Evolutionary conservation across 2,113 vertebrate species (phyloP).

Genomic region (Callospermophilus lateralis): DNA sequence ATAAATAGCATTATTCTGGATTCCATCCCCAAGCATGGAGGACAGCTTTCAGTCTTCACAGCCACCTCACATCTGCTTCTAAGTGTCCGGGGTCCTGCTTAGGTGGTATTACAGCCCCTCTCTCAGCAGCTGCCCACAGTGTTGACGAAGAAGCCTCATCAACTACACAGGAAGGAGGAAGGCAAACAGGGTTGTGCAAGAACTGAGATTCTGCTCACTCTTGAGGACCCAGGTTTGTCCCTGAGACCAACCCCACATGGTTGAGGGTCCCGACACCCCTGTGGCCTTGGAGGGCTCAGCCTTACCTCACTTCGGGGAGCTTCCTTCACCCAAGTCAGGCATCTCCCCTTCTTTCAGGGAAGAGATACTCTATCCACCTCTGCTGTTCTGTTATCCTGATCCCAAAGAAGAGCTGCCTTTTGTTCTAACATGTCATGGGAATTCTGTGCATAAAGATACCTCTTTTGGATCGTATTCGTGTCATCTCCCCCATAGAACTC

Average conservation of each 20-base stretch:
- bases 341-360: not conserved
- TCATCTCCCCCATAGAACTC: not conserved
- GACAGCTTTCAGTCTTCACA: not conserved
- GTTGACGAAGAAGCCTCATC: not conserved
- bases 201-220: too few species aligned
- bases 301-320: not conserved
- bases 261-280: not conserved
- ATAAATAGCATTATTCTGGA: not conserved
- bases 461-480: not conserved
- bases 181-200: accelerated
- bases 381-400: not conserved
- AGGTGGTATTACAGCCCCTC: too few species aligned
- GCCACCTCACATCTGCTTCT: not conserved
- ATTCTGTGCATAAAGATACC: not conserved
- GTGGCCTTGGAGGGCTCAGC: not conserved
- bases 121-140: not conserved
- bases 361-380: not conserved
- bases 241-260: accelerated
- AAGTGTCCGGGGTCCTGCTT: not conserved
- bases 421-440: not conserved
- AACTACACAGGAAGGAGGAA: not conserved
- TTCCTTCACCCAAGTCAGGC: not conserved
- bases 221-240: too few species aligned
- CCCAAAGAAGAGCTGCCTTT: not conserved
- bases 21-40: not conserved